These are phyloP conservation scores for Plotosus lineatus DNA, from an alignment of 2,113 vertebrate genomes.

Conservation along the genomic window DNA sequence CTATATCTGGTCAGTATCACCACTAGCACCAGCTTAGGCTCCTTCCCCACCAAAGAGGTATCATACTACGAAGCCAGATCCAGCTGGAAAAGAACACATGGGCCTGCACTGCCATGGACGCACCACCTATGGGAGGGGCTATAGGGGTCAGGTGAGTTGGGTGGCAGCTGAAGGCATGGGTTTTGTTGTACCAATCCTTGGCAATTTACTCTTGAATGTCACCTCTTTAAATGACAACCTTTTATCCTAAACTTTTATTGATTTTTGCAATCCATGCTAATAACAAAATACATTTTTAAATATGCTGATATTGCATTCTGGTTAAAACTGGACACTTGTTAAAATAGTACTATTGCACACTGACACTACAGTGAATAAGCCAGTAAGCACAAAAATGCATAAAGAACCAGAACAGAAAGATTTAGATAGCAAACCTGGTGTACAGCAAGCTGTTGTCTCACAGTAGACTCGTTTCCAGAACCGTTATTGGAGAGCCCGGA, in stretches of 20 bases:
- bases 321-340: background rate
- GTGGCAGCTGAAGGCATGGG: no score
- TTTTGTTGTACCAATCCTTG: no score
- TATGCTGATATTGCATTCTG: background rate
- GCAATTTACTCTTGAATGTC: no score
- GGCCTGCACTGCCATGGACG: no score
- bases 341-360: background rate
- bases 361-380: background rate
- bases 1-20: no score
- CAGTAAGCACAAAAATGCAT: background rate
- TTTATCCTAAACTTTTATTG: background rate
- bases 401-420: background rate
- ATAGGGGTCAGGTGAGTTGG: no score
- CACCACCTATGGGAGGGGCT: no score
- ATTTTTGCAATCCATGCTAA: background rate
- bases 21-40: no score
- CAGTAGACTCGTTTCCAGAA: conserved; percentile 61
- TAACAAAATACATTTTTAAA: background rate
- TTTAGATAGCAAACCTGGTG: conserved; percentile 76
- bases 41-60: no score
- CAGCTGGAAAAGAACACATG: no score
- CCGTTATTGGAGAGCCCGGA: conserved; percentile 57
- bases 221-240: background rate
- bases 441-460: conserved; percentile 75
- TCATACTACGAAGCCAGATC: no score